These are phyloP conservation scores for Chamaea fasciata DNA, from an alignment of 2,113 vertebrate species.

Conservation along the genomic window DNA sequence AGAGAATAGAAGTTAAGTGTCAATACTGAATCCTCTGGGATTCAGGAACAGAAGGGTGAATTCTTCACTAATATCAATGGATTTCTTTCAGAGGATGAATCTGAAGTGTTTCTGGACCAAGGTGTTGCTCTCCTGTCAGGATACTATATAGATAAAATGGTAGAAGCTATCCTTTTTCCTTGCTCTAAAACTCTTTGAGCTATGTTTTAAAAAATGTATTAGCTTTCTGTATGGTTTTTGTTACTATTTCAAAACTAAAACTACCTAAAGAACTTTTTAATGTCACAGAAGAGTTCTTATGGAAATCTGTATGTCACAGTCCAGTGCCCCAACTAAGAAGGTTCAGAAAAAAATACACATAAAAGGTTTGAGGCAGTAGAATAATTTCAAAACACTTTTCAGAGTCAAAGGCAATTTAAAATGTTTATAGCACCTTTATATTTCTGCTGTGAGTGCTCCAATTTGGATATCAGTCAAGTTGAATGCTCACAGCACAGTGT, in stretches of 20 bases:
- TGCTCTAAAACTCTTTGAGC: not conserved
- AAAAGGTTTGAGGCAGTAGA: slow-evolving; percentile 21
- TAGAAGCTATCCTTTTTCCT: not conserved
- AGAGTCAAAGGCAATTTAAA: slow-evolving; percentile 41
- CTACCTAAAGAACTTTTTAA: not conserved
- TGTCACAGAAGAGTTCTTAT: not conserved
- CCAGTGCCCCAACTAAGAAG: not conserved
- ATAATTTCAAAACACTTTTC: slow-evolving; percentile 27
- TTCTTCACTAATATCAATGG: not conserved
- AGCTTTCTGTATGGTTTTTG: not conserved
- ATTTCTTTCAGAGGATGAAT: not conserved
- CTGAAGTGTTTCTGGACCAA: not conserved
- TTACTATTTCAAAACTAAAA: not conserved
- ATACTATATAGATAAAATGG: not conserved
- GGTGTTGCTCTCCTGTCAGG: not conserved
- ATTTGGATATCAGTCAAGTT: slow-evolving; percentile 22
- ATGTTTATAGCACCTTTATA: slow-evolving; percentile 32
- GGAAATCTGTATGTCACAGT: slow-evolving; percentile 8
- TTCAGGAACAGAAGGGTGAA: not conserved
- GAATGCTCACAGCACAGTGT: not conserved
- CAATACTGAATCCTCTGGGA: not conserved
- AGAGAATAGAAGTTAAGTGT: not conserved
- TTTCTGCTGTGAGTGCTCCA: slow-evolving; percentile 37
- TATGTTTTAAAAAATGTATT: not conserved
- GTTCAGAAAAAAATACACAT: not conserved